Evolutionary conservation across 2,888 invertebrate genomes (phyloP), one percentile per base, ranked within the genome.

Genomic region (Drosophila macrospina): DNA sequence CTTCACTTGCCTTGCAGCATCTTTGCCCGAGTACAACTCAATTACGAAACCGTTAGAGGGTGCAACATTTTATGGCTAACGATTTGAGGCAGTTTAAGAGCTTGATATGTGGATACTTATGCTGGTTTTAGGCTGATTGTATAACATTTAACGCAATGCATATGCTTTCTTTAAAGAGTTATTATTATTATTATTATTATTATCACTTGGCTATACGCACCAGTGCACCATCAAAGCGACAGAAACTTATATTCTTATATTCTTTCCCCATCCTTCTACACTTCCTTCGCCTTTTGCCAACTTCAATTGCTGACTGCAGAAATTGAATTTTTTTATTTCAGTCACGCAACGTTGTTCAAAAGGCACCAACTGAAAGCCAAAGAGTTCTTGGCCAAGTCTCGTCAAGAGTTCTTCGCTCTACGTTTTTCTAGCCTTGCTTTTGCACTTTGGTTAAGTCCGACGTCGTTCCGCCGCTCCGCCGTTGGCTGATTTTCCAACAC

Each of bases 271-370:
- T 20, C 20, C 20, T 32, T 37, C 10, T 7, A 51, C 36, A 44
- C 20, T 59, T 59, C 37, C 42, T 55, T 54, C 20, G 42, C 34
- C 24, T 52, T 52, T 16, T 16, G 41, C 41, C 52, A 54, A 54
- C 52, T 54, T 41, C 52, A 54, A 41, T 54, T 54, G 52, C 52
- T 60, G 30, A 48, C 54, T 37, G 48, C 54, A 16, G 20, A 64
- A 76, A 76, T 76, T 76, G 74, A 76, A 76, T 76, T 74, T 69
- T 71, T 52, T 71, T 71, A 76, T 74, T 76, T 74, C 57, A 71
- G 76, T 76, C 76, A 76, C 76, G 76, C 74, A 76, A 74, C 57
- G 56, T 52, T 51, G 60, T 69, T 72, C 66, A 71, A 66, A 70
- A 55, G 62, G 45, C 39, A 51, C 16, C 50, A 41, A 62, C 54